Base-by-base conservation (phyloP, 2,113 vertebrate species). In the Ptilonorhynchus violaceus region DNA sequence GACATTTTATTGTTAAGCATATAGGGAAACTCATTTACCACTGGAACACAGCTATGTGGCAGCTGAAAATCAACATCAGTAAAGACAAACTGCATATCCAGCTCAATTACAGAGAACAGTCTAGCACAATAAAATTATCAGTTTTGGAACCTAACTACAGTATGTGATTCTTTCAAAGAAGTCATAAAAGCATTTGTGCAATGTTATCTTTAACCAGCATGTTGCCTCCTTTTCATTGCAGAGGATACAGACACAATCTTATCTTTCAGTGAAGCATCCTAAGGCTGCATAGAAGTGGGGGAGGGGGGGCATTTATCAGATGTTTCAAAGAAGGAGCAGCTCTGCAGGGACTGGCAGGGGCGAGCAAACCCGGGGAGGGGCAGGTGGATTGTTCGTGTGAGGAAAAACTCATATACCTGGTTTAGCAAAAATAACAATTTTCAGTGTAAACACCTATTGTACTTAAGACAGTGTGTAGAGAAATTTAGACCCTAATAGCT, bases 241-340 rank as follows among this genome's bases (percentile, higher is more conserved):
- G 15, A 23, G 68, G 25, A 9, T 27, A 0, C 4, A 15, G 63
- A n/a, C 4, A 3, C 6, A 8, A 2, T 20, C 24, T 75, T 3
- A 0, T 28, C 17, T 75, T 27, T 42, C 21, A 9, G 27, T 50
- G 30, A 12, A 27, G 23, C 19, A 19, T 24, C n/a, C 15, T 27
- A 14, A 33, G 60, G 42, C 77, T 64, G 5, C 68, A 44, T n/a
- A 31, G n/a, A 25, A 60, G 41, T 28, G 27, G 28, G 11, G 27
- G 33, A 47, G 30, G 30, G 2, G 4, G 56, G 30, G 6, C 0
- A 1, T 10, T 31, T 44, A 55, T 33, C 7, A 27, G 15, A 19
- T 44, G 3, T 56, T 84, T 60, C 15, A 47, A 47, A 31, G 44
- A 41, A 44, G 28, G 20, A 76, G 7, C 46, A 56, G 66, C 66